These are phyloP conservation scores for Dinocampus coccinellae DNA, from an alignment of 2,888 invertebrate species.

Conservation along the genomic window DNA sequence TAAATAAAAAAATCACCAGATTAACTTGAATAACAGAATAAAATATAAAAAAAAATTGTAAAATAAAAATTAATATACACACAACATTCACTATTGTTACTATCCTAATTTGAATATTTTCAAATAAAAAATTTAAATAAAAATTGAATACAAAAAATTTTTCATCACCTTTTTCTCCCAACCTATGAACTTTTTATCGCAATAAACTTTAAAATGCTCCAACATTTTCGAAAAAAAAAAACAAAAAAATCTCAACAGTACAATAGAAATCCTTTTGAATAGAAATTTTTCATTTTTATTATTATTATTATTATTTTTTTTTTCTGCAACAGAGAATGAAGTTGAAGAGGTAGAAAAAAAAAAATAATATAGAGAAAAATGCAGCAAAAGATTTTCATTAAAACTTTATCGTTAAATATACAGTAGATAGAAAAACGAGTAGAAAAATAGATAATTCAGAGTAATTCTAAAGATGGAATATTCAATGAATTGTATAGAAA, in stretches of 20 bases:
- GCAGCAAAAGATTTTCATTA: background rate
- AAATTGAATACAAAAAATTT: background rate
- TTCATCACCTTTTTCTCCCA: background rate
- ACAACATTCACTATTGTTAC: no score
- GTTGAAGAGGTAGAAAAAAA: background rate
- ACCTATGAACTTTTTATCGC: background rate
- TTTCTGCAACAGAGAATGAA: no score
- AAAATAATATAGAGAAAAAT: background rate
- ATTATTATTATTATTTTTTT: no score
- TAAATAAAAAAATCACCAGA: background rate
- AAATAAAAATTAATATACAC: background rate
- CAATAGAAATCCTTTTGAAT: background rate
- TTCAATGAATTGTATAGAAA: background rate
- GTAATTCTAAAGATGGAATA: background rate
- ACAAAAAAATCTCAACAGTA: background rate
- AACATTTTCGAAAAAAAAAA: no score
- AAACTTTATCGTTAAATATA: background rate
- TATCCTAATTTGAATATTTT: background rate
- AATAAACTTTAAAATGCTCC: background rate
- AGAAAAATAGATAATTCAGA: background rate
- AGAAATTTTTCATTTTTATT: background rate
- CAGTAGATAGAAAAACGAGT: background rate
- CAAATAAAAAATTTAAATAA: background rate
- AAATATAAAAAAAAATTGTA: background rate
- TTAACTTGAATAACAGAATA: background rate